Evolutionary conservation across 2,888 invertebrate species (phyloP), one percentile per base, ranked within the genome.

Genomic region (Germaria angustata): DNA sequence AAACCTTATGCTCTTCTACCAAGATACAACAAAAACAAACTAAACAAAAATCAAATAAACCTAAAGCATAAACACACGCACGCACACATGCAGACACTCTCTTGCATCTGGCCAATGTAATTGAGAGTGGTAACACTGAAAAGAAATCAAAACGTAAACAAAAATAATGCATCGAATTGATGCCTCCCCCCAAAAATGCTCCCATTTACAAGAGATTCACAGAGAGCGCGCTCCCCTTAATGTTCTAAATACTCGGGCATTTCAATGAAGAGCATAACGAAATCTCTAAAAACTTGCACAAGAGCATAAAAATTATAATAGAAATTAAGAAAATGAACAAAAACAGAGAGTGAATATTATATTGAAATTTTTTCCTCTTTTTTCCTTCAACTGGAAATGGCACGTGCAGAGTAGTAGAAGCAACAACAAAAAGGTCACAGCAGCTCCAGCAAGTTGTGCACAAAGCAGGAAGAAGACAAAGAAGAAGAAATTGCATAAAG

Each of bases 301-400:
- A 36, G 49, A 69, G 51, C 49, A 39, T 55, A 41, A 51, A 75
- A 79, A 61, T 80, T 69, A 39, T 72, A 84, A 79, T 81, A 57
- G 68, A 44, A 57, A 51, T 61, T 34, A 59, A 61, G 65, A 79
- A 81, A 63, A 59, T 66, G 49, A 68, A 81, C 76, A 79, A 79
- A 75, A 84, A 82, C 82, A 84, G 80, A 84, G 82, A 84, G 71
- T n/a, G 28, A 44, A 9, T 68, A 8, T 20, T 66, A 39, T 55
- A 17, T 44, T 75, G 34, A 65, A 65, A 39, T 63, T 73, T 57
- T 59, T 32, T n/a, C 24, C 49, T 61, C 39, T 44, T 49, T 61
- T 49, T 73, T 66, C 57, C 65, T 57, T 15, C 44, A 53, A 59
- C 65, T 44, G 61, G 66, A 76, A 75, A 71, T 79, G 82, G 82